Percentiles rank a stretch among this genome's conserved stretches.
phyloP scores from a whole-genome alignment of 2,888 invertebrate species.

The Steinernema scapterisci region DNA sequence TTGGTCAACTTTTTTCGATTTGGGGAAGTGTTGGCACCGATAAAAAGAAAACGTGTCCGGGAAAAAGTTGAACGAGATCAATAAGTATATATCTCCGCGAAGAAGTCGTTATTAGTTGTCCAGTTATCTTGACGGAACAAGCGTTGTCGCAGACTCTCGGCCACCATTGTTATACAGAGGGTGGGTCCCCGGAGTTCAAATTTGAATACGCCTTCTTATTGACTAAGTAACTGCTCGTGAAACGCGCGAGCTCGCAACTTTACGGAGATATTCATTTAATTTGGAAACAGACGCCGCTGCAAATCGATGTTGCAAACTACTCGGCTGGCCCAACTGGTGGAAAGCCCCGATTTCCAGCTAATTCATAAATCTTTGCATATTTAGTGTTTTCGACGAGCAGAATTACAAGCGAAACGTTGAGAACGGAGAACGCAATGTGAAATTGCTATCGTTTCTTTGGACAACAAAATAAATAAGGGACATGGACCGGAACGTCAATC shows the following conservation, averaged over 20 bases:
- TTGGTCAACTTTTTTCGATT: background rate
- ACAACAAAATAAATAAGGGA: conserved; percentile 21
- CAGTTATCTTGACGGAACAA: background rate
- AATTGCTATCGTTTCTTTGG: background rate
- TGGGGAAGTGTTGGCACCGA: background rate
- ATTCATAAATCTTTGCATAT: too few species aligned
- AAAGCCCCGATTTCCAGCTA: too few species aligned
- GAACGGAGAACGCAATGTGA: background rate
- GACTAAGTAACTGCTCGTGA: conserved; percentile 28
- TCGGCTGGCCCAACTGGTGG: background rate
- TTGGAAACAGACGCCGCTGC: conserved; percentile 11
- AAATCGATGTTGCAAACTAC: conserved; percentile 7
- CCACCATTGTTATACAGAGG: conserved; percentile 24
- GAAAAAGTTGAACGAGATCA: background rate
- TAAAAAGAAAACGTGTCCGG: too few species aligned
- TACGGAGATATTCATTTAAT: conserved; percentile 22
- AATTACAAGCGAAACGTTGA: background rate
- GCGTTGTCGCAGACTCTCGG: conserved; percentile 1
- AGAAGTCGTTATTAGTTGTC: background rate
- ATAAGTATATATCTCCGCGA: background rate
- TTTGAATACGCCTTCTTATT: conserved; percentile 18
- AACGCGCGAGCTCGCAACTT: conserved; percentile 22
- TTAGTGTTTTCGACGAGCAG: too few species aligned
- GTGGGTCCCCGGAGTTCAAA: conserved; percentile 16
- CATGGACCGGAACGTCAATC: conserved; percentile 12